These are phyloP conservation scores for Carduelis carduelis DNA, from an alignment of 2,797 vertebrate genomes.

Conservation along the genomic window DNA sequence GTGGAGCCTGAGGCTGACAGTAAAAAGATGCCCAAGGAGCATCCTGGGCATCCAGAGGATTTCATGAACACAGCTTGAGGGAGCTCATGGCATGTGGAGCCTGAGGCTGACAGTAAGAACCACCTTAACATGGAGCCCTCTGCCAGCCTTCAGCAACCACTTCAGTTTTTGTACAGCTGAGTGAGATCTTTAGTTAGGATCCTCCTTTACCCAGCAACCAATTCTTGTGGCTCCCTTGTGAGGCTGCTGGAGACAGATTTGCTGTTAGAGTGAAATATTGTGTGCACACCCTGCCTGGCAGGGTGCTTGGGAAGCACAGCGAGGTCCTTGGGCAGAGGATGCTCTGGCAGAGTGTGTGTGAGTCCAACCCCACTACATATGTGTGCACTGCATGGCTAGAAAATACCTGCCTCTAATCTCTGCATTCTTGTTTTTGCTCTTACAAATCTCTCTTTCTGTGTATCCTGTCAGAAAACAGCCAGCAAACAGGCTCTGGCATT, in stretches of 20 bases:
- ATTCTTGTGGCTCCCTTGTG: conserved; percentile 25
- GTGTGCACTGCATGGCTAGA: not conserved
- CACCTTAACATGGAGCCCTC: not conserved
- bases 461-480: conserved; percentile 41
- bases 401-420: not conserved
- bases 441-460: conserved; percentile 18
- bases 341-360: not conserved
- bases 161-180: not conserved
- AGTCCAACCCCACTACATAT: not conserved
- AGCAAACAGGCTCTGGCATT: conserved; percentile 76
- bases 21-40: not conserved
- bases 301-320: not conserved
- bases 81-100: not conserved
- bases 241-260: not conserved
- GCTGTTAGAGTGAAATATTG: conserved; percentile 32
- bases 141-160: not conserved
- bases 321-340: not conserved
- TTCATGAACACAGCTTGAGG: not conserved
- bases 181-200: not conserved
- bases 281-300: not conserved
- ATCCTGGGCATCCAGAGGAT: not conserved
- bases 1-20: not conserved
- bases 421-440: not conserved
- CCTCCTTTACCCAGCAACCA: conserved; percentile 22
- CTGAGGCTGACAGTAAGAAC: not conserved